These are phyloP conservation scores for Echeneis naucrates DNA, from an alignment of 2,797 vertebrate species.

Conservation along the genomic window DNA sequence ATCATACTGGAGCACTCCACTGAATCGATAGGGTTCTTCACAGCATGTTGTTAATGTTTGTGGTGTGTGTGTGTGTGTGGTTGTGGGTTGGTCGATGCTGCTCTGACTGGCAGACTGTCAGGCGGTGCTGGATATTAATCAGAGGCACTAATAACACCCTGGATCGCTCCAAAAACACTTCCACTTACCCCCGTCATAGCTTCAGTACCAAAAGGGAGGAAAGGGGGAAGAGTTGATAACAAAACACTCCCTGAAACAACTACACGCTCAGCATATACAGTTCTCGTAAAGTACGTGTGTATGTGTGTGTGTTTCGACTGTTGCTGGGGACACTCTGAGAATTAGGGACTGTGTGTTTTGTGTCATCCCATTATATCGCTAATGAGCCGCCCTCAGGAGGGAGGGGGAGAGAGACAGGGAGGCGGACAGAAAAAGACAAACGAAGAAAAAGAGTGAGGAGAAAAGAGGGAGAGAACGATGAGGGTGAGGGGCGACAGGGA, in stretches of 20 bases:
- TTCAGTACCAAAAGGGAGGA: conserved; percentile 8
- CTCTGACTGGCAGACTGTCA: conserved; percentile 61
- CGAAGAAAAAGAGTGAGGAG: conserved; percentile 61
- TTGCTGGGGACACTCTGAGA: conserved; percentile 53
- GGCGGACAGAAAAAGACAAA: conserved; percentile 67
- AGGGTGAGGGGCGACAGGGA: conserved; percentile 49
- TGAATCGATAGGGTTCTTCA: conserved; percentile 60
- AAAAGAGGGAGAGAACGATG: conserved; percentile 17
- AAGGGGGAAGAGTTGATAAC: conserved; percentile 15
- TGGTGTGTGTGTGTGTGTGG: conserved; percentile 23
- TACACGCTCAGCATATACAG: conserved; percentile 13
- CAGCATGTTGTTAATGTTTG: conserved; percentile 56
- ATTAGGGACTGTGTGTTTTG: conserved; percentile 72
- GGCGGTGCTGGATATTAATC: conserved; percentile 51
- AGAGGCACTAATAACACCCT: conserved; percentile 31
- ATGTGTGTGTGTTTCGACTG: conserved; percentile 39
- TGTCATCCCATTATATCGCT: conserved; percentile 81
- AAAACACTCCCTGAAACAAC: conserved; percentile 11
- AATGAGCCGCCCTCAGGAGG: conserved; percentile 81
- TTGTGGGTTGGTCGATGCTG: conserved; percentile 52
- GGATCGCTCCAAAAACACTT: conserved; percentile 29
- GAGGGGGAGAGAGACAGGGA: conserved; percentile 45
- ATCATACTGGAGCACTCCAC: conserved; percentile 64
- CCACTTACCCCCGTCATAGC: neutral
- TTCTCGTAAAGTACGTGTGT: conserved; percentile 27